These are phyloP conservation scores for Steatocranus sp. DNA, from an alignment of 2,797 vertebrate species.

Conservation along the genomic window DNA sequence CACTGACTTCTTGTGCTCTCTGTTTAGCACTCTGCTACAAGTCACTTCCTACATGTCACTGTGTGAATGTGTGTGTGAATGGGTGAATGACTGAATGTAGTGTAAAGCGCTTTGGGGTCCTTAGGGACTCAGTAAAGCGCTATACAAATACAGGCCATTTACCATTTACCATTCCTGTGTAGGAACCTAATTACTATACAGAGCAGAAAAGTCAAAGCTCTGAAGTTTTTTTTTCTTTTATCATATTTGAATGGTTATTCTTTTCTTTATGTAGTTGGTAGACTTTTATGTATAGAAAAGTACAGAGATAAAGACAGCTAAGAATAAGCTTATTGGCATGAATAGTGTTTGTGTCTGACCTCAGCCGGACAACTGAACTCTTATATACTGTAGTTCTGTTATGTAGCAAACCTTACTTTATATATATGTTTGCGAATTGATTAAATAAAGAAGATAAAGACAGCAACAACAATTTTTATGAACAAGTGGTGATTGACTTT, in stretches of 20 bases:
- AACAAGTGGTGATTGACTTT: background rate
- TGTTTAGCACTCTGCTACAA: background rate
- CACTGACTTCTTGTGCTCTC: background rate
- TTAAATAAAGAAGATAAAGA: background rate
- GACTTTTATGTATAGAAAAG: background rate
- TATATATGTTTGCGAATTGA: background rate
- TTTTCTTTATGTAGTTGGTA: background rate
- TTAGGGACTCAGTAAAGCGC: background rate
- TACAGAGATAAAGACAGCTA: background rate
- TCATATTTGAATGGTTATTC: background rate
- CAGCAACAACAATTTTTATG: background rate
- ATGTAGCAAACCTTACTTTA: background rate
- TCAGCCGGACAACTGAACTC: background rate
- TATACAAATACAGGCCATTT: background rate
- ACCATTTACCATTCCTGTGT: background rate
- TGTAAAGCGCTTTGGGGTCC: accelerated
- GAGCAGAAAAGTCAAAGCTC: background rate
- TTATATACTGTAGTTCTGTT: background rate
- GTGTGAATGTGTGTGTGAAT: background rate
- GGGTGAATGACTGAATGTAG: background rate
- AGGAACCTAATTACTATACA: background rate
- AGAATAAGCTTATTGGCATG: background rate
- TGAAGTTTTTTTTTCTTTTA: background rate
- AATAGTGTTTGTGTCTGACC: background rate
- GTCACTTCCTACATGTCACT: background rate